These are phyloP conservation scores for Chalcosyrphus nemorum DNA, from an alignment of 2,888 invertebrate genomes.

Conservation along the genomic window DNA sequence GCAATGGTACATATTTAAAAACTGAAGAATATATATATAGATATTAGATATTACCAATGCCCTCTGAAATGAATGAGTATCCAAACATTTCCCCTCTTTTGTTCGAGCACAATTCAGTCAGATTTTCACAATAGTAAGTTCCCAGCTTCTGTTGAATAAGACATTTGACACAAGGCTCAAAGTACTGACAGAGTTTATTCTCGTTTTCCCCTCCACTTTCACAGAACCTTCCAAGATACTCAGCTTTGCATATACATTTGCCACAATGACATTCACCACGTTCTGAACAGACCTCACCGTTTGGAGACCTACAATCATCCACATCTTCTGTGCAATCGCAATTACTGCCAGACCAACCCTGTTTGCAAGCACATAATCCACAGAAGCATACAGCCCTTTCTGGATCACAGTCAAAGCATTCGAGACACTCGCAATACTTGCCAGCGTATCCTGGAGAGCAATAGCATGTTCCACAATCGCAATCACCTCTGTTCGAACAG, in stretches of 20 bases:
- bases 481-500: slow-evolving; percentile 89
- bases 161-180: slow-evolving; percentile 80
- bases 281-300: slow-evolving; percentile 86
- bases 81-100: slow-evolving; percentile 75
- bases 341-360: slow-evolving; percentile 84
- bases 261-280: slow-evolving; percentile 91
- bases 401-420: slow-evolving; percentile 85
- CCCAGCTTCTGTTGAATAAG: slow-evolving; percentile 77
- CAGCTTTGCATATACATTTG: slow-evolving; percentile 77
- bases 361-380: slow-evolving; percentile 87
- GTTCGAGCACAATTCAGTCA: slow-evolving; percentile 77
- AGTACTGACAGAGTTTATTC: slow-evolving; percentile 80
- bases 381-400: slow-evolving; percentile 89
- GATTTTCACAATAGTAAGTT: slow-evolving; percentile 74
- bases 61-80: slow-evolving; percentile 76
- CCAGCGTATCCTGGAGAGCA: slow-evolving; percentile 86
- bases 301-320: slow-evolving; percentile 84
- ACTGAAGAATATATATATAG: too few relatives aligned
- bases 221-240: slow-evolving; percentile 78
- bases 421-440: slow-evolving; percentile 85
- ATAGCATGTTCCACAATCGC: slow-evolving; percentile 89
- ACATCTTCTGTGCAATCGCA: slow-evolving; percentile 84
- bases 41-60: slow-evolving; percentile 71
- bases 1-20: background rate
- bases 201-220: slow-evolving; percentile 78